phyloP scores from a whole-genome alignment of 2,113 vertebrate species.

The Scartelaos histophorus region DNA sequence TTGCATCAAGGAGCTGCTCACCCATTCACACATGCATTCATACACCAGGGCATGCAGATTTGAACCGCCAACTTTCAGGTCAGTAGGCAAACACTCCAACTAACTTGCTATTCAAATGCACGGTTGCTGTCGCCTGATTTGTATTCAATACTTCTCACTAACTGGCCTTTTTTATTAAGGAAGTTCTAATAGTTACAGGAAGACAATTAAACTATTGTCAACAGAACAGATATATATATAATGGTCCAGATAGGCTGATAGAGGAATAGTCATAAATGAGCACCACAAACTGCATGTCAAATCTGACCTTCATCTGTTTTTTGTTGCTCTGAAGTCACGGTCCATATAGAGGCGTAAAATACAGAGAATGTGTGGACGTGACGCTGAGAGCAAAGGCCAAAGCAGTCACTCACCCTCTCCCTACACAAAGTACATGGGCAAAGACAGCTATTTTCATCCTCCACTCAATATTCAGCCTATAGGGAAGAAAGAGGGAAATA shows the following conservation, averaged over 20 bases:
- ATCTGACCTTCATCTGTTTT: slow-evolving; percentile 3
- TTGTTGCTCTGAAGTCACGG: neutral
- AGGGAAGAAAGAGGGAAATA: neutral
- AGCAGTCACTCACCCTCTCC: neutral
- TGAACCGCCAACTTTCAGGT: no score
- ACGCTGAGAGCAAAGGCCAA: neutral
- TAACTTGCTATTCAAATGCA: no score
- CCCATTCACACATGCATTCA: no score
- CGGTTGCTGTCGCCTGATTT: neutral
- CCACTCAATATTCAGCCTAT: neutral
- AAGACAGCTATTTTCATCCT: neutral
- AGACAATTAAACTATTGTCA: neutral
- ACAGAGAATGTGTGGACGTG: neutral
- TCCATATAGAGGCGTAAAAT: neutral
- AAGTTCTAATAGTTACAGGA: neutral
- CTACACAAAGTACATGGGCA: slow-evolving; percentile 1
- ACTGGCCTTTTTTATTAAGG: neutral
- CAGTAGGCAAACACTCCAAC: no score
- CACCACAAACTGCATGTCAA: neutral
- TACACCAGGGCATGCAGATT: no score
- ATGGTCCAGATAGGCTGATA: neutral
- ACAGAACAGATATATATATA: neutral
- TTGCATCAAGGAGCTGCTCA: no score
- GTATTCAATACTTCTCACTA: neutral
- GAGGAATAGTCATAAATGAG: neutral